Conservation (phyloP, 2,888 invertebrate species). For the Slavum lentiscoides region DNA sequence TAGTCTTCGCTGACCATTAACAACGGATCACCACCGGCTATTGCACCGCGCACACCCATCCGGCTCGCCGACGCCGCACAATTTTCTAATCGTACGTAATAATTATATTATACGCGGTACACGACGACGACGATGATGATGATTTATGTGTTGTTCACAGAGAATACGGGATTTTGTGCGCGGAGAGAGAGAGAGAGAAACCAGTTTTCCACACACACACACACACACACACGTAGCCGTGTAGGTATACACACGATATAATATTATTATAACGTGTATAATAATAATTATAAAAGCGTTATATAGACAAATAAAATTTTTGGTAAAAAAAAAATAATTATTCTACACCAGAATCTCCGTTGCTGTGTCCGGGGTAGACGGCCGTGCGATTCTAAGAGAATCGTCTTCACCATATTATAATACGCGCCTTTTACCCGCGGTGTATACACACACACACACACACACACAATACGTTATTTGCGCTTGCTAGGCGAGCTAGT, state of each 20-base stretch:
- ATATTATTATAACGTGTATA: not conserved
- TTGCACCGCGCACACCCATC: not conserved
- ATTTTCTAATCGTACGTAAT: not conserved
- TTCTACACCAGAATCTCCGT: not conserved
- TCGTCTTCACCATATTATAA: too few relatives aligned
- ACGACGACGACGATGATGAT: constrained; percentile 17
- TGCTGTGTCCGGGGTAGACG: not conserved
- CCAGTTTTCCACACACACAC: constrained; percentile 19
- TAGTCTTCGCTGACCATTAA: constrained; percentile 43
- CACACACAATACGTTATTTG: constrained; percentile 5
- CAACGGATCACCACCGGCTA: constrained; percentile 10
- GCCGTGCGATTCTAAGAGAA: too few relatives aligned
- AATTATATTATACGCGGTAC: constrained; percentile 3
- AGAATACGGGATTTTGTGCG: not conserved
- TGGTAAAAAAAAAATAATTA: not conserved
- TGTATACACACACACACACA: too few relatives aligned
- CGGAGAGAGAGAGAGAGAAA: not conserved
- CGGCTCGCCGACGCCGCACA: not conserved
- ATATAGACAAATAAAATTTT: not conserved
- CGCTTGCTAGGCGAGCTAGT: not conserved
- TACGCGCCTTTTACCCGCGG: too few relatives aligned
- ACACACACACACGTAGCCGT: too few relatives aligned
- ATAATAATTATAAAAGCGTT: too few relatives aligned
- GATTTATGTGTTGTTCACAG: constrained; percentile 40
- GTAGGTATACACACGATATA: not conserved